Evolutionary conservation across 2,797 vertebrate species (phyloP).

Genomic region (Scomberomorus guttatus): DNA sequence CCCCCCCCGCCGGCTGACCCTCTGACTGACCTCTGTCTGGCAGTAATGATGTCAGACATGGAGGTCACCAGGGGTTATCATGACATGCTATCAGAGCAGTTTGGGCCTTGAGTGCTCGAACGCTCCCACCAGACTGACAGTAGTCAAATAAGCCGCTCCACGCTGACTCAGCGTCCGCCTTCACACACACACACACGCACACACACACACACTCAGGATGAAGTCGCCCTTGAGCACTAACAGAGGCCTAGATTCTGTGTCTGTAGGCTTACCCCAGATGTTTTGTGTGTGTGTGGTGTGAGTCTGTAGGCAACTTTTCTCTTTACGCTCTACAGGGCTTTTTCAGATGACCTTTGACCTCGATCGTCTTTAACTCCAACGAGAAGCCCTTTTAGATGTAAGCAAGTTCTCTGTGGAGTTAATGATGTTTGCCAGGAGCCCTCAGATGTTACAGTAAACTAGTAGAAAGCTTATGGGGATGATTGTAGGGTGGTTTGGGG

Average conservation of each 20-base stretch:
- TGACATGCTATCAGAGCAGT: slow-evolving; percentile 55
- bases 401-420: slow-evolving; percentile 29
- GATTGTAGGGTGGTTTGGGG: background rate
- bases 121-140: slow-evolving; percentile 62
- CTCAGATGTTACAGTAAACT: slow-evolving; percentile 45
- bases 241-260: slow-evolving; percentile 46
- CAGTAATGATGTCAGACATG: slow-evolving; percentile 65
- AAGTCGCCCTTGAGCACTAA: slow-evolving; percentile 62
- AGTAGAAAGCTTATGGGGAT: slow-evolving; percentile 19
- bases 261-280: slow-evolving; percentile 37
- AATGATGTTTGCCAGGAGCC: slow-evolving; percentile 57
- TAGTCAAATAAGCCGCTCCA: slow-evolving; percentile 67
- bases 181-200: slow-evolving; percentile 27
- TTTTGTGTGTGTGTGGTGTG: slow-evolving; percentile 37
- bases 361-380: slow-evolving; percentile 23
- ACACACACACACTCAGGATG: slow-evolving; percentile 35
- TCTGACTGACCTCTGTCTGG: slow-evolving; percentile 56
- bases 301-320: slow-evolving; percentile 13
- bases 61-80: slow-evolving; percentile 74
- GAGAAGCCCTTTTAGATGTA: slow-evolving; percentile 15
- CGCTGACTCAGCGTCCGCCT: slow-evolving; percentile 71
- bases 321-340: slow-evolving; percentile 11
- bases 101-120: slow-evolving; percentile 66
- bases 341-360: slow-evolving; percentile 67
- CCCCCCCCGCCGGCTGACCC: slow-evolving; percentile 37